Base-by-base conservation (phyloP, 1,140 invertebrate species). In the Cecropterus lyciades region DNA sequence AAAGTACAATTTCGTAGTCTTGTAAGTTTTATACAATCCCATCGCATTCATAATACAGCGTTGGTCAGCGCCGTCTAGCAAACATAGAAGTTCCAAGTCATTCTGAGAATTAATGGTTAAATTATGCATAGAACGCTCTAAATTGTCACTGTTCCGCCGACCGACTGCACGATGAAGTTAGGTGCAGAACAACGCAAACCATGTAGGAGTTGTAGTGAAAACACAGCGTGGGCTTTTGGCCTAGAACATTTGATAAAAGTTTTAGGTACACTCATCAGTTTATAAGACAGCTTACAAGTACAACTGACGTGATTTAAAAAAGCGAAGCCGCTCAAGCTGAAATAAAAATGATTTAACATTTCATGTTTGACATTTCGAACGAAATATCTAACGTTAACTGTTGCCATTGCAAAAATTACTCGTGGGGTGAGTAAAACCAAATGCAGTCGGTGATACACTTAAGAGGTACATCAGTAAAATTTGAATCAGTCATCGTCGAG, bases 101-200 rank as follows among this genome's bases (percentile, higher is more conserved):
- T 88, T 89, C 85, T 70, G 80, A 80, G 75, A 85, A 89, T 87
- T 91, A 91, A 88, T 89, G 80, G 80, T 59, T 83, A 78, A 89
- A 89, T 89, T 89, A 89, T 91, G 84, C 88, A 90, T 85, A 87
- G 79, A 79, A 70, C 80, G 78, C 71, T 86, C 80, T 82, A 79
- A 83, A 90, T 82, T 81, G 82, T 85, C 81, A 80, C 69, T 65
- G 72, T 52, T 79, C 53, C 75, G 78, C 77, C 73, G 77, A 68
- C 70, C 75, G 82, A 83, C 79, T 85, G 76, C 73, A 75, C 83
- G 80, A 85, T 85, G 60, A 43, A 63, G 16, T 51, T 51, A 51
- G 48, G 17, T 57, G 55, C 40, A 57, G 40, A 20, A 40, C 45
- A 62, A 1, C n/a, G 27, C 13, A 51, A 6, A 13, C 46, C 20